Base-by-base conservation (phyloP, 2,797 vertebrate species). In the Etheostoma nigrum region DNA sequence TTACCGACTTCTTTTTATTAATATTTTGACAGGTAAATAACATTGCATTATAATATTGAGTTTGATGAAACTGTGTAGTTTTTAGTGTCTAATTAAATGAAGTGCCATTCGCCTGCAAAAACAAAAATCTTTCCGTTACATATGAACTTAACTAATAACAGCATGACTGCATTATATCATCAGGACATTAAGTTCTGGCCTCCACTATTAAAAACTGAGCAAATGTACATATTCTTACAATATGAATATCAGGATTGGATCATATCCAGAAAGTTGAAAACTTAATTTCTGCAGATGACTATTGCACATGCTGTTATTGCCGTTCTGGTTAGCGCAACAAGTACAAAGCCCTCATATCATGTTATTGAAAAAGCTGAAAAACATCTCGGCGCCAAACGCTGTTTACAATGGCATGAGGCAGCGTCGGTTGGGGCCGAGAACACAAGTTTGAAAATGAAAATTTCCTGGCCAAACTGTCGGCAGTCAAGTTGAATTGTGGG, bases 381-480 rank as follows among this genome's bases (percentile, higher is more conserved):
- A 68, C 25, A 57, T 23, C 27, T 33, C 1, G 44, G 25, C 25
- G 23, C 12, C 23, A 30, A 47, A 18, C 12, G 23, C 40, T 30
- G 42, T 19, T 9, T 33, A 16, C 49, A 58, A 16, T 58, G 15
- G 8, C n/a, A 12, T 49, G 62, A 65, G 27, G 48, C 47, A 21
- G 47, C 47, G 3, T 59, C 6, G 49, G 36, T 54, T 19, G 8
- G 14, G 25, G 11, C 27, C 57, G 23, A 58, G 44, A 19, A 21
- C 7, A 9, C 19, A 54, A 47, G 12, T 64, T 55, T 25, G 10
- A 33, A 48, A 48, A 25, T 36, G 11, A 2, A 27, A 3, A 40
- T 11, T 60, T 7, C 48, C 3, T 0, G 16, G 9, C 13, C 1
- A 0, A 48, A 40, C 10, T 15, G 21, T 27, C 2, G 1, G 11